These are phyloP conservation scores for Sylvicola fuscatus DNA, from an alignment of 2,888 invertebrate genomes.

Conservation along the genomic window DNA sequence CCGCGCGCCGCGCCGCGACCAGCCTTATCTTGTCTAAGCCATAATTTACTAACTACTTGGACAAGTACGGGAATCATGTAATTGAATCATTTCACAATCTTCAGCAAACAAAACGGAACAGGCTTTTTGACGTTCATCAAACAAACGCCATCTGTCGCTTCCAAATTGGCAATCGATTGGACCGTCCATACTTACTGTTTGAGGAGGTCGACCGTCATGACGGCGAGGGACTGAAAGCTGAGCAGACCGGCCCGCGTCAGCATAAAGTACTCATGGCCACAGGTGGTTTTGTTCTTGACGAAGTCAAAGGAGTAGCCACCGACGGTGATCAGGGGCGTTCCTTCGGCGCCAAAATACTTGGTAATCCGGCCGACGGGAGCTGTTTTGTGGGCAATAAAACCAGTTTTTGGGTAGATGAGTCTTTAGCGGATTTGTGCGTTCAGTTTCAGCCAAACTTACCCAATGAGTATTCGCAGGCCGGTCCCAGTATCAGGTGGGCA, in stretches of 20 bases:
- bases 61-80: no score
- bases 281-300: constrained; percentile 42
- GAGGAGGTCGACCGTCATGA: constrained; percentile 48
- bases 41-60: no score
- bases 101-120: no score
- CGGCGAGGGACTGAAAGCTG: constrained; percentile 50
- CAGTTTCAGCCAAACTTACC: constrained; percentile 36
- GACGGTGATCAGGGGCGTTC: constrained; percentile 56
- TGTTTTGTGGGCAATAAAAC: no score
- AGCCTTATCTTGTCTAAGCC: no score
- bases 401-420: no score
- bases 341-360: constrained; percentile 52
- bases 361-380: constrained; percentile 62
- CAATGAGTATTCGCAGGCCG: constrained; percentile 59
- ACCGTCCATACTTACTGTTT: constrained; percentile 45
- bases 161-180: no score
- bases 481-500: constrained; percentile 60
- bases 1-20: no score
- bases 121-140: no score
- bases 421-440: no score
- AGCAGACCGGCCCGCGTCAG: constrained; percentile 50
- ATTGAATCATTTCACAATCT: no score
- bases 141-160: no score
- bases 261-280: constrained; percentile 59
- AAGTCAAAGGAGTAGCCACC: constrained; percentile 69